Percentiles rank a stretch among this genome's conserved stretches.
Conservation (phyloP, 1,140 invertebrate genomes). For the Orius insidiosus region DNA sequence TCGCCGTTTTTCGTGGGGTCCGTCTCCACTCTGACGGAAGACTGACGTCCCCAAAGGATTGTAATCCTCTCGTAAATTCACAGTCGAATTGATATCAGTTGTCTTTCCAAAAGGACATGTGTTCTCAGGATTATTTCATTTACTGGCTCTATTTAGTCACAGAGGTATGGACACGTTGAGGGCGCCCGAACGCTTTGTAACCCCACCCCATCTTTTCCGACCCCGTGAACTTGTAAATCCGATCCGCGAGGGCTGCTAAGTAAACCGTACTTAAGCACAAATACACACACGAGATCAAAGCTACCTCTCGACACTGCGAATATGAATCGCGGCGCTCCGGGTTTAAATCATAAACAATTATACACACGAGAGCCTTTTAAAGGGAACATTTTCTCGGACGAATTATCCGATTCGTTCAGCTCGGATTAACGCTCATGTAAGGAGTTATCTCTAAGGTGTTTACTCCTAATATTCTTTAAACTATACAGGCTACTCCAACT, state of each 20-base stretch:
- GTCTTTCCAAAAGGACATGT: not conserved
- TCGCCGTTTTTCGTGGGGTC: too few species aligned
- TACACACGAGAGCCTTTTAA: constrained; percentile 4
- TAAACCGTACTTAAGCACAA: constrained; percentile 7
- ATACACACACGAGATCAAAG: constrained; percentile 6
- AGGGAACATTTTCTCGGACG: not conserved
- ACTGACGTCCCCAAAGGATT: too few species aligned
- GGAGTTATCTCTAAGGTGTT: too few species aligned
- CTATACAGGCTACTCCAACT: too few species aligned
- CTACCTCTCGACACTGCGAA: not conserved
- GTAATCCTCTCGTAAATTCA: not conserved
- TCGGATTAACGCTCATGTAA: too few species aligned
- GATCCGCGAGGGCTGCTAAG: constrained; percentile 3
- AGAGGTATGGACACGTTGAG: constrained; percentile 3
- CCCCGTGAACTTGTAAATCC: constrained; percentile 7
- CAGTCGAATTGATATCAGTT: constrained; percentile 3
- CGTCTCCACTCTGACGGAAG: too few species aligned
- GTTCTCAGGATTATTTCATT: constrained; percentile 6
- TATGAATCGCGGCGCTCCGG: not conserved
- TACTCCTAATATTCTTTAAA: too few species aligned
- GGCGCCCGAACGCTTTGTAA: not conserved
- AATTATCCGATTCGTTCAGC: too few species aligned
- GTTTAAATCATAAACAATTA: constrained; percentile 7
- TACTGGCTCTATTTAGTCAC: constrained; percentile 1
- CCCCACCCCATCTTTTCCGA: not conserved